Evolutionary conservation across 2,888 invertebrate genomes (phyloP).

Genomic region (Griposia aprilina): DNA sequence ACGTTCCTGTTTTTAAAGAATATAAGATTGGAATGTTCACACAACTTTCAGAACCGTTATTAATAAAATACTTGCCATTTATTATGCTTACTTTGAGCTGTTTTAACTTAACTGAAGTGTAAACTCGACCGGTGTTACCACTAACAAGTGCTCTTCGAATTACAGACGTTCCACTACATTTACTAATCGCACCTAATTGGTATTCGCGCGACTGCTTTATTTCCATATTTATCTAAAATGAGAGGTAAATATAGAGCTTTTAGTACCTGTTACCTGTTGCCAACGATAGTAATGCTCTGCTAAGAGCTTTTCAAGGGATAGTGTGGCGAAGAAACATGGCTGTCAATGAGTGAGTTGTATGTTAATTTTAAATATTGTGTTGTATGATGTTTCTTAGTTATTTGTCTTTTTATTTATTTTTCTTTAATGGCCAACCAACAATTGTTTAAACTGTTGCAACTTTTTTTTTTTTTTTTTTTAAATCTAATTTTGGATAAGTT

Average conservation of each 20-base stretch:
- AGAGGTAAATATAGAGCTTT: slow-evolving; percentile 51
- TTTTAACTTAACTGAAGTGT: neutral
- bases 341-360: neutral
- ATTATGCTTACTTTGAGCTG: neutral
- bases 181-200: slow-evolving; percentile 61
- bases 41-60: neutral
- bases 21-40: neutral
- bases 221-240: slow-evolving; percentile 62
- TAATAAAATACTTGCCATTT: neutral
- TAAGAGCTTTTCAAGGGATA: slow-evolving; percentile 36
- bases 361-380: neutral
- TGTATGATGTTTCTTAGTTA: neutral
- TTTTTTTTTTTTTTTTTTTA: too few species aligned
- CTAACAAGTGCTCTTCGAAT: slow-evolving; percentile 18
- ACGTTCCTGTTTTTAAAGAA: too few species aligned
- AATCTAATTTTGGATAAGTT: too few species aligned
- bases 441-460: neutral
- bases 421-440: neutral
- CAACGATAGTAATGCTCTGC: slow-evolving; percentile 18
- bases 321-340: neutral
- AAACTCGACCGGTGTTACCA: slow-evolving; percentile 33
- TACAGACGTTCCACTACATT: slow-evolving; percentile 12
- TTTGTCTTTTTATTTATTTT: too few species aligned
- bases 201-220: slow-evolving; percentile 58
- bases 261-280: slow-evolving; percentile 21